phyloP scores from a whole-genome alignment of 2,797 vertebrate genomes.

The Pangasius mekongensis region DNA sequence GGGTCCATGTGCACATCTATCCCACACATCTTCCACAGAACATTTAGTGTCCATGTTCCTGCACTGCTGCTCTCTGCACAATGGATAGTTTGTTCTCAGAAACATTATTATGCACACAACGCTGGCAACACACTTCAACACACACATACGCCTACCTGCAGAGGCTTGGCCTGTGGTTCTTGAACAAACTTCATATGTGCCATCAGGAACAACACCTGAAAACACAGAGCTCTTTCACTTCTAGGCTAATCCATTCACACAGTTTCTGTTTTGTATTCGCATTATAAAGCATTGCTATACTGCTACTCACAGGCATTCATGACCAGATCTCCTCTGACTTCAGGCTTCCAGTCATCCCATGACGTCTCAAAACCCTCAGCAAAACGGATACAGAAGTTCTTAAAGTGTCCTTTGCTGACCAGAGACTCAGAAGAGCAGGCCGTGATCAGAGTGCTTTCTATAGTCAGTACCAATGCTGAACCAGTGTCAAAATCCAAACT shows the following conservation, averaged over 20 bases:
- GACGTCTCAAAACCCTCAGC: slow-evolving; percentile 98
- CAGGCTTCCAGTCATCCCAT: slow-evolving; percentile 99
- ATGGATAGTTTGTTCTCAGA: neutral
- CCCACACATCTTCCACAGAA: slow-evolving; percentile 99
- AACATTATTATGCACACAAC: neutral
- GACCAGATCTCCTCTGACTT: slow-evolving; percentile 88
- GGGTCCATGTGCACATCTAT: slow-evolving; percentile 99
- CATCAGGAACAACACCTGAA: slow-evolving; percentile 95
- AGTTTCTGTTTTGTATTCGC: neutral
- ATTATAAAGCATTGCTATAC: neutral
- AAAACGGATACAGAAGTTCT: slow-evolving; percentile 98
- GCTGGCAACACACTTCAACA: neutral
- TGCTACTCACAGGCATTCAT: slow-evolving; percentile 96
- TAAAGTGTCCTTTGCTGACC: slow-evolving; percentile 99
- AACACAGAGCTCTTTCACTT: slow-evolving; percentile 29
- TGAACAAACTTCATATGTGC: slow-evolving; percentile 98
- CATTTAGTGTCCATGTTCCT: slow-evolving; percentile 97
- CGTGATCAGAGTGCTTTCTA: slow-evolving; percentile 98
- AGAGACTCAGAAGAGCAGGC: slow-evolving; percentile 98
- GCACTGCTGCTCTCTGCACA: slow-evolving; percentile 92
- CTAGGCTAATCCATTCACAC: neutral
- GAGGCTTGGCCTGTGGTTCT: slow-evolving; percentile 94
- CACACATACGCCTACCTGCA: slow-evolving; percentile 78
- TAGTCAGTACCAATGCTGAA: slow-evolving; percentile 95
- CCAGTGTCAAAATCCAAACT: slow-evolving; percentile 92